phyloP scores from a whole-genome alignment of 1,140 invertebrate species.

The Pantala flavescens region DNA sequence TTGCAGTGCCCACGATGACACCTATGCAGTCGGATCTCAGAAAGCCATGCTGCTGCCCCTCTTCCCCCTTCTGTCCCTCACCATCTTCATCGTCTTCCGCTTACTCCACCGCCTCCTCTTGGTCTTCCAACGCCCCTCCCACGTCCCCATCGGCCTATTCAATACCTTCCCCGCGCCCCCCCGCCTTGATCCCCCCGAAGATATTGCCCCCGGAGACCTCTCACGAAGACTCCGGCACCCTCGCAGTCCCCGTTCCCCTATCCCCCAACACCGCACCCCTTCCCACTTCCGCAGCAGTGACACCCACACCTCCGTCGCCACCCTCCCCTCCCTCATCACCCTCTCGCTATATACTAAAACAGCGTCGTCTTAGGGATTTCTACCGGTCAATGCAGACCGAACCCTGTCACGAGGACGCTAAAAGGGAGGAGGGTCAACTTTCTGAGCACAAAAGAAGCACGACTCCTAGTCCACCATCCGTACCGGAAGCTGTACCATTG shows the following conservation, averaged over 20 bases:
- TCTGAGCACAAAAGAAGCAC: neutral
- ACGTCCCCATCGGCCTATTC: neutral
- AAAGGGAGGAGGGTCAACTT: constrained; percentile 12
- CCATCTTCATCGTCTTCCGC: neutral
- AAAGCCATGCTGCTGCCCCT: neutral
- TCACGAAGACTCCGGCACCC: constrained; percentile 1
- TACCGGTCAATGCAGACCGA: constrained; percentile 20
- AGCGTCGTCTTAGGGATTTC: constrained; percentile 25
- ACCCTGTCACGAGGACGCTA: constrained; percentile 18
- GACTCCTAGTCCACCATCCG: constrained; percentile 15
- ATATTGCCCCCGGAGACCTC: neutral
- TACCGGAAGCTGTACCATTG: neutral
- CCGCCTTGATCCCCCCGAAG: neutral
- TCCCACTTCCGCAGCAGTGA: neutral
- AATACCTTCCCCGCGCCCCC: neutral
- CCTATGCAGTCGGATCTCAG: neutral
- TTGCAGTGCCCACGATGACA: neutral
- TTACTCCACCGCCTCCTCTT: neutral
- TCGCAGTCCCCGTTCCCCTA: constrained; percentile 2
- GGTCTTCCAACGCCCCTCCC: neutral
- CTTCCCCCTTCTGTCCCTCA: neutral
- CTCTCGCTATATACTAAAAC: constrained; percentile 23
- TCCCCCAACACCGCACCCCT: neutral
- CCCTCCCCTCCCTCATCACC: constrained; percentile 11
- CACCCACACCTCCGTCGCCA: constrained; percentile 8